Evolutionary conservation across 35 echinoderm and acorn worm species (phyloP), one percentile per base, ranked within the genome.

Genomic region (Eucidaris tribuloides): DNA sequence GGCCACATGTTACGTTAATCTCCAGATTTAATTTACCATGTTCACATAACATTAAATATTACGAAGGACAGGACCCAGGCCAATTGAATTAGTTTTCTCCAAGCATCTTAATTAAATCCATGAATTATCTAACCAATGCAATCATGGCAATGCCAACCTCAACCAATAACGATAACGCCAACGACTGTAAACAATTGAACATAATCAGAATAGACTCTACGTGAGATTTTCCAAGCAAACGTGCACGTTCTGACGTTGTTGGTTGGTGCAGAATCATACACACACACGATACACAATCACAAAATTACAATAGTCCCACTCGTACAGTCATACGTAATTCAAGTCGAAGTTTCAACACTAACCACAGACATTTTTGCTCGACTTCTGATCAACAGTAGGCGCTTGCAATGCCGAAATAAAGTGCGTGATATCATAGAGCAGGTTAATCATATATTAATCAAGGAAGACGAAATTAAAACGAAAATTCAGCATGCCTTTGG

Each of bases 401-500:
- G 66, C 71, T 56, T 39, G 52, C 52, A 90, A 76, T 77, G 68
- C 42, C 68, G 56, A 46, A 55, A 83, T 34, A 90, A 43, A 40
- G 44, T 38, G 34, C 58, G 58, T 19, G 46, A 72, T 61, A 71
- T 78, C 77, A 88, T 79, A 66, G 45, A 65, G 71, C 49, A 84
- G 25, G 46, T 28, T 38, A 76, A 37, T 31, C 35, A 30, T 58
- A 9, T 45, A 61, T 46, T 65, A 62, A 79, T 45, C 63, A 30
- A 45, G 13, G 20, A 38, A 28, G 42, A 50, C 30, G 42, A 64
- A 82, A 82, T 63, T 28, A 77, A 37, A 77, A 78, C 41, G 68
- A 62, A 90, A 54, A 25, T 4, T 84, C 72, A 84, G 65, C 88
- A 43, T 90, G 88, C 88, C 88, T 90, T 90, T 83, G 65, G 54